Evolutionary conservation across 1,140 invertebrate species (phyloP).

Genomic region (Steinernema khuongi): DNA sequence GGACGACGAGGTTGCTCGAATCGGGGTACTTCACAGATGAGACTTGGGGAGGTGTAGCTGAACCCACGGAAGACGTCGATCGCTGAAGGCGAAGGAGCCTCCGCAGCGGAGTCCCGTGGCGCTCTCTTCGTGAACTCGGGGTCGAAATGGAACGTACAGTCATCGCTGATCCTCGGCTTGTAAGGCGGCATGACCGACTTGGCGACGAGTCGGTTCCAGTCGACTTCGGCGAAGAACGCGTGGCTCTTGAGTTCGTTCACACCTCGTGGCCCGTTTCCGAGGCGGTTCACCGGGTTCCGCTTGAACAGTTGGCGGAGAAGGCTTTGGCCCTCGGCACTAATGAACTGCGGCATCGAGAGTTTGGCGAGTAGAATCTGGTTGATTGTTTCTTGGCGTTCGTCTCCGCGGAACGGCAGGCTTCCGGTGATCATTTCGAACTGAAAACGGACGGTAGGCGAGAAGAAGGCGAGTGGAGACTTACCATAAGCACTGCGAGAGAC

Average conservation of each 20-base stretch:
- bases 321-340: constrained; percentile 86
- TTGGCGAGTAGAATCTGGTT: constrained; percentile 92
- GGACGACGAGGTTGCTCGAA: too few relatives aligned
- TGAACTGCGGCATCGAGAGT: constrained; percentile 89
- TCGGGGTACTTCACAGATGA: too few relatives aligned
- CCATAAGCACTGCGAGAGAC: constrained; percentile 96
- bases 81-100: constrained; percentile 90
- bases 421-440: constrained; percentile 98
- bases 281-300: neutral
- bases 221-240: constrained; percentile 88
- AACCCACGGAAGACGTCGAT: constrained; percentile 95
- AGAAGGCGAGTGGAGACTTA: constrained; percentile 58
- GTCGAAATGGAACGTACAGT: constrained; percentile 96
- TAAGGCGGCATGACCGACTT: constrained; percentile 81
- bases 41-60: constrained; percentile 87
- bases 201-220: constrained; percentile 80
- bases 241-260: constrained; percentile 78
- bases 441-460: neutral
- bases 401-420: constrained; percentile 87
- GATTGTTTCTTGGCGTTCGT: constrained; percentile 93
- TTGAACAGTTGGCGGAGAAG: constrained; percentile 72
- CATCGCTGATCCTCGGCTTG: constrained; percentile 76
- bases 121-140: constrained; percentile 95
- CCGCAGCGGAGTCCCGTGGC: constrained; percentile 88
- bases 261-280: neutral